Base-by-base conservation (phyloP, 1,140 invertebrate genomes). In the Marisa cornuarietis region DNA sequence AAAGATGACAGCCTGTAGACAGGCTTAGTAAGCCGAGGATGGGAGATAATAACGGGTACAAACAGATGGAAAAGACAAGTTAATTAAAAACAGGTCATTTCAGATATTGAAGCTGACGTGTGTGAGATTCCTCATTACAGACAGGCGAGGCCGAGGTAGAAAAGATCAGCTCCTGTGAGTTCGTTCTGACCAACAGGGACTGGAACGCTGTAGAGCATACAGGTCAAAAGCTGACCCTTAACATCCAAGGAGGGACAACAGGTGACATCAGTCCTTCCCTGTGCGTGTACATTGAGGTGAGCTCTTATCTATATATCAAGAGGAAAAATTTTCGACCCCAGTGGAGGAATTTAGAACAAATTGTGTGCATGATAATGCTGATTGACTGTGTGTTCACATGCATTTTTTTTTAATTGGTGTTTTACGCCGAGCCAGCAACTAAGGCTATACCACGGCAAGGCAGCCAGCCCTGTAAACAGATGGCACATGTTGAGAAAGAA, bases 161-260 rank as follows among this genome's bases (percentile, higher is more conserved):
- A 9, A 68, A n/a, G 65, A 68, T 68, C 65, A 68, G 26, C 65
- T 24, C n/a, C 11, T 31, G 52, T 16, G 73, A 75, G 10, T 75
- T 54, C 54, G 54, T 75, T 0, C 24, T 75, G 22, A 58, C 73
- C 22, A 75, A 75, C 54, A 61, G 20, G 6, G 73, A 22, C 22
- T 75, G 73, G 73, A 61, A 75, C 52, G 49, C n/a, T 20, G 54
- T 7, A 20, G 73, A 75, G 10, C 49, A 58, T n/a, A 58, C 54
- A 51, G 54, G 49, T 54, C 31, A 75, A 11, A 61, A 61, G 22
- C 22, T 75, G 73, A 54, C 31, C 54, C 51, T 58, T 31, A 26
- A 61, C 24, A 20, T 52, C 52, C 24, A 26, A 26, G 73, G 73
- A 20, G 49, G 54, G 18, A 52, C 49, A 7, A 58, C 49, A 75